Base-by-base conservation (phyloP, 2,113 vertebrate species). In the Protomyctophum bolini region DNA sequence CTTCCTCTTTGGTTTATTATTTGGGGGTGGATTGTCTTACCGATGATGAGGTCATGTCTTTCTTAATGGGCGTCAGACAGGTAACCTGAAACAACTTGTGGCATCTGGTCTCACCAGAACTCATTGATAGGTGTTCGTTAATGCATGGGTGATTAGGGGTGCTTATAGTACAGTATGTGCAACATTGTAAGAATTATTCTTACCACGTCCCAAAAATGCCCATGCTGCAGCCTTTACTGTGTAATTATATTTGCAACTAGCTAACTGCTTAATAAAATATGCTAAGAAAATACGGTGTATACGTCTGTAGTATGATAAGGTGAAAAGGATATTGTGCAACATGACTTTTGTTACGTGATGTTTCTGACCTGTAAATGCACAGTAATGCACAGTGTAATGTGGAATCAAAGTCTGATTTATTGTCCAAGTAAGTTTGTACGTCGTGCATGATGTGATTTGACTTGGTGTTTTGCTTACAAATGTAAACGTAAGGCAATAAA, bases 11-110 rank as follows among this genome's bases (percentile, higher is more conserved):
- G 10, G 0, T 54, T 54, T 60, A 41, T 60, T 60, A 10, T 60
- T 41, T 60, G 29, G 10, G 33, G 61, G 7, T 21, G 8, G 4
- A 28, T 21, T 67, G 48, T 60, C 11, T 60, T 45, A 89, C 93
- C 45, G 61, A 64, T 49, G 61, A 64, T 63, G 62, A 69, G 61
- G 93, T 88, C 80, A 95, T 96, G 94, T 91, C 92, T 92, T 94
- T 95, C 85, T 92, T 95, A 83, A 81, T 89, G 90, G 94, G 93
- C 83, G 88, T 94, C 84, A 91, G 90, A 91, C 94, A 95, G 94
- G 94, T 95, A 94, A 93, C 80, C 2, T 15, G 55, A 68, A 50
- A 15, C 50, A 14, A 41, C 29, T 10, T 60, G 14, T 10, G 33
- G 33, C 51, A 54, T 54, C 10, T 4, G 6, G n/a, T n/a, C 10